Evolutionary conservation across 2,797 vertebrate species (phyloP).

Genomic region (Trichosurus vulpecula): DNA sequence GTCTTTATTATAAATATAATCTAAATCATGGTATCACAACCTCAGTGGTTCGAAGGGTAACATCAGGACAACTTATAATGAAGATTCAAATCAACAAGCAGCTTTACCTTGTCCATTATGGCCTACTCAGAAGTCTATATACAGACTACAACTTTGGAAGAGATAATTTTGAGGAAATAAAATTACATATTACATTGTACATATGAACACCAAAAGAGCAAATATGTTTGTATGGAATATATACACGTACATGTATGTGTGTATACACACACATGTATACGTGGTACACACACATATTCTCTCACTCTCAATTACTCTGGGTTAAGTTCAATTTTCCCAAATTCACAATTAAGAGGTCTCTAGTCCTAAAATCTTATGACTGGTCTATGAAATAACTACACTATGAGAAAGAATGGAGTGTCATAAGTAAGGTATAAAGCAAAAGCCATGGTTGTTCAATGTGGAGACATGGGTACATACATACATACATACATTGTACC

Average conservation of each 20-base stretch:
- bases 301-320: not conserved
- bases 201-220: not conserved
- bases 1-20: slow-evolving; percentile 70
- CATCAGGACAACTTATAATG: not conserved
- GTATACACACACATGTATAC: not conserved
- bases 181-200: not conserved
- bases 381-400: not conserved
- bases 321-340: not conserved
- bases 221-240: not conserved
- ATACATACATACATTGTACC: too few relatives aligned
- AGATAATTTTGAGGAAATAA: not conserved
- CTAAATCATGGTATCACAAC: slow-evolving; percentile 51
- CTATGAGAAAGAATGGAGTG: not conserved
- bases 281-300: not conserved
- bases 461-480: too few relatives aligned
- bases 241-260: not conserved
- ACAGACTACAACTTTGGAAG: not conserved
- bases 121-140: not conserved
- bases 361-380: too few relatives aligned
- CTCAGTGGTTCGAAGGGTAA: not conserved
- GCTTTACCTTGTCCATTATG: not conserved
- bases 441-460: not conserved
- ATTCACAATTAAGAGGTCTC: not conserved
- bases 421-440: not conserved
- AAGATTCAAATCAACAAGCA: not conserved